A percentile compares a stretch with the other conserved stretches of the same genome.
Evolutionary conservation across 2,797 vertebrate species (phyloP).

Genomic region (Chiloscyllium punctatum): DNA sequence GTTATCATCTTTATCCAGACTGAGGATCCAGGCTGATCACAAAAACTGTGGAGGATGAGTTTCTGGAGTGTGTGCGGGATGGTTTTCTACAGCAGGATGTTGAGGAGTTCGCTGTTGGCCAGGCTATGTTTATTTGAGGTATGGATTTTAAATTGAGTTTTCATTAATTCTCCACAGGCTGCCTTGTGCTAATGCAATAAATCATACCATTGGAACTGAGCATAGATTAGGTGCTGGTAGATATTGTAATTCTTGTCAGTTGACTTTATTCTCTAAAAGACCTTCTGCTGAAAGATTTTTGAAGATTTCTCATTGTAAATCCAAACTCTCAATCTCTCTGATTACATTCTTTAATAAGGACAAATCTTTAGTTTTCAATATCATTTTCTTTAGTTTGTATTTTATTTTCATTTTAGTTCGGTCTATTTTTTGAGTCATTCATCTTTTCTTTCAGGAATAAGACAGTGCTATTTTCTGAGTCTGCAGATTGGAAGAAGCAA

Average conservation of each 20-base stretch:
- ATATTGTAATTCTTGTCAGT: background rate
- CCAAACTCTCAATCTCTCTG: background rate
- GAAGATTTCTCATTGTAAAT: background rate
- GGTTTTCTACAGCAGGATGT: no score
- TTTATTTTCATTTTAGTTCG: background rate
- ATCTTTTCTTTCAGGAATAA: no score
- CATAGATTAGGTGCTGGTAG: background rate
- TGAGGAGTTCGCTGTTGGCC: no score
- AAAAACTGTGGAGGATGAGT: no score
- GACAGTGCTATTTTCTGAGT: no score
- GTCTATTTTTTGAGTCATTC: no score
- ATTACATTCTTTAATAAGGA: background rate
- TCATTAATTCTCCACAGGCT: background rate
- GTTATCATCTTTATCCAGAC: no score
- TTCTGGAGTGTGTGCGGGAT: no score
- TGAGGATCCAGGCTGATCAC: no score
- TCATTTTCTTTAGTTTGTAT: background rate
- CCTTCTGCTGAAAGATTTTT: background rate
- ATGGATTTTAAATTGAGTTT: background rate
- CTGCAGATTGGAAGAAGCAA: no score
- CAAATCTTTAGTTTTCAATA: background rate
- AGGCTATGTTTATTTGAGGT: background rate
- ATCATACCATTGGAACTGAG: background rate
- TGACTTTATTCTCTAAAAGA: background rate
- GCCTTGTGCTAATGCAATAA: background rate